phyloP scores from a whole-genome alignment of 2,113 vertebrate genomes.

The Onychorhynchus coronatus region DNA sequence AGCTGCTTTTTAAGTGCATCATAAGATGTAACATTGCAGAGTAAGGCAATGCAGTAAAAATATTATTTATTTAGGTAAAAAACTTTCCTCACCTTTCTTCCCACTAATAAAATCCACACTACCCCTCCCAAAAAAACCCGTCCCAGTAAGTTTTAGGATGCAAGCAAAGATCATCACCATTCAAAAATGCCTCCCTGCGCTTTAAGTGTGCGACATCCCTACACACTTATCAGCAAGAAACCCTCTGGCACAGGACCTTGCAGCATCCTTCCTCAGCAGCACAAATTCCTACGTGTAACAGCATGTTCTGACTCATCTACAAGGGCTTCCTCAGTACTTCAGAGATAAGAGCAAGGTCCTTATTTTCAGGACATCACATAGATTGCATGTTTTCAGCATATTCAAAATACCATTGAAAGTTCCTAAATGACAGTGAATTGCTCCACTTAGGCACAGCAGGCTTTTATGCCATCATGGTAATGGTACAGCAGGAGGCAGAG shows the following conservation, averaged over 20 bases:
- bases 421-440: neutral
- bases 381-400: neutral
- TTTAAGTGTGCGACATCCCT: neutral
- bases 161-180: neutral
- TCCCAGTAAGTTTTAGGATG: neutral
- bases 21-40: neutral
- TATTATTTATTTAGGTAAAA: neutral
- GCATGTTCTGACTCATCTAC: neutral
- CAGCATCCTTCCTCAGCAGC: neutral
- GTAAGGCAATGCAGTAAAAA: neutral
- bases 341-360: neutral
- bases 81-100: neutral
- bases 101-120: neutral
- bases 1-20: neutral
- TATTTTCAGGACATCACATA: neutral
- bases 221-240: neutral
- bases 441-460: neutral
- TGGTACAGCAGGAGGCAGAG: neutral
- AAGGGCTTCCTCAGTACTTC: neutral
- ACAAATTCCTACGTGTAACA: rapidly evolving
- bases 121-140: rapidly evolving
- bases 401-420: neutral
- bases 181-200: neutral
- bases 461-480: neutral
- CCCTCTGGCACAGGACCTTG: neutral